Conservation (phyloP, 2,888 invertebrate species). For the Andricus curvator region DNA sequence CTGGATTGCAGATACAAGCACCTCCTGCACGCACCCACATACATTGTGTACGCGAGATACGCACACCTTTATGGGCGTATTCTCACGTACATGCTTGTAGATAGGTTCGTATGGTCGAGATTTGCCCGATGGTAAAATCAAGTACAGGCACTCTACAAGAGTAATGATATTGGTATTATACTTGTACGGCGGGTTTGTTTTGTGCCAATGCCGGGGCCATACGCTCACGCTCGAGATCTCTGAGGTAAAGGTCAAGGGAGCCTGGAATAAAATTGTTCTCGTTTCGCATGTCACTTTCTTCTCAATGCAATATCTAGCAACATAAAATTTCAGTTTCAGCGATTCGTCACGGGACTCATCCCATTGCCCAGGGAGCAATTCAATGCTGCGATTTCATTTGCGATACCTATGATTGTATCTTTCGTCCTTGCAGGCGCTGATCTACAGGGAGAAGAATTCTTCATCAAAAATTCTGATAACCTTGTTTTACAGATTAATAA, state of each 20-base stretch:
- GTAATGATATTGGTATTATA: background rate
- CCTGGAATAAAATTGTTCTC: conserved; percentile 24
- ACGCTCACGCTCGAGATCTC: conserved; percentile 11
- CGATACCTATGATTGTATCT: background rate
- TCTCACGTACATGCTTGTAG: background rate
- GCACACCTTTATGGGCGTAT: background rate
- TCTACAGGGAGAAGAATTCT: background rate
- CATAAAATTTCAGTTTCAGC: background rate
- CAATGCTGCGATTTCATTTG: background rate
- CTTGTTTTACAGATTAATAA: too few species aligned
- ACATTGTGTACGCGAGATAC: background rate
- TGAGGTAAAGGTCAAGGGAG: conserved; percentile 44
- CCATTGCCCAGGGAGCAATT: background rate
- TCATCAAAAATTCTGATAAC: too few species aligned
- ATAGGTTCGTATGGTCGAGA: background rate
- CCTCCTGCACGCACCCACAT: background rate
- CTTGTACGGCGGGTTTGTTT: background rate
- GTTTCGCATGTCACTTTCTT: conserved; percentile 42
- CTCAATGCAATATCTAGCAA: background rate
- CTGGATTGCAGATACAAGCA: background rate
- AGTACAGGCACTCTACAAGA: background rate
- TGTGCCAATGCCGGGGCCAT: conserved; percentile 29
- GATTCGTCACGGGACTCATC: background rate
- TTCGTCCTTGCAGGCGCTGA: background rate
- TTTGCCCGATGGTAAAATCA: background rate